Percentiles rank a stretch among this genome's conserved stretches.
These are phyloP conservation scores for Nanorana parkeri DNA, from an alignment of 2,113 vertebrate species.

Conservation along the genomic window DNA sequence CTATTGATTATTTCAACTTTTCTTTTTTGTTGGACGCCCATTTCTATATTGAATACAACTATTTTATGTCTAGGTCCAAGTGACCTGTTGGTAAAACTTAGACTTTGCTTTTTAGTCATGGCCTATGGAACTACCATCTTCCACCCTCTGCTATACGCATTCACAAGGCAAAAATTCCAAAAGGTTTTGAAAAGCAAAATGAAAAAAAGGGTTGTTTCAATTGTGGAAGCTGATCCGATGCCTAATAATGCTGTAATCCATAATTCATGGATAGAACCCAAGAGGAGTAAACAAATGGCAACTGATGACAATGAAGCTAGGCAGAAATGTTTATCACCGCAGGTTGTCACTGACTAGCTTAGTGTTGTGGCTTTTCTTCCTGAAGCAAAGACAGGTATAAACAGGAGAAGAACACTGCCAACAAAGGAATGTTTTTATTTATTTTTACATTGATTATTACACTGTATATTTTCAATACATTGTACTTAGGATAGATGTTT, in stretches of 20 bases:
- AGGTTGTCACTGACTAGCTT: slow-evolving; percentile 79
- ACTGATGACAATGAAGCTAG: slow-evolving; percentile 89
- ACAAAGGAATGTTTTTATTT: slow-evolving; percentile 70
- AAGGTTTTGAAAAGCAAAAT: slow-evolving; percentile 98
- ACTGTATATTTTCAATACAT: slow-evolving; percentile 74
- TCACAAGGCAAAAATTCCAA: slow-evolving; percentile 98
- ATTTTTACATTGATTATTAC: slow-evolving; percentile 74
- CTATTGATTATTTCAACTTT: slow-evolving; percentile 97
- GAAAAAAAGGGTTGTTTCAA: slow-evolving; percentile 98
- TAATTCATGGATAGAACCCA: slow-evolving; percentile 98
- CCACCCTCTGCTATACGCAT: slow-evolving; percentile 95
- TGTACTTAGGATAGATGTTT: slow-evolving; percentile 65
- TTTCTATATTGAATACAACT: slow-evolving; percentile 95
- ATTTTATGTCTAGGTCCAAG: slow-evolving; percentile 93
- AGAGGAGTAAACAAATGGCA: slow-evolving; percentile 92
- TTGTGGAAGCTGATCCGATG: slow-evolving; percentile 94
- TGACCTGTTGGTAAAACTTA: slow-evolving; percentile 89
- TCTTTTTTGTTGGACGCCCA: slow-evolving; percentile 97
- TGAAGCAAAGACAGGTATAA: slow-evolving; percentile 60
- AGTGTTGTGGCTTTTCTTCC: slow-evolving; percentile 55
- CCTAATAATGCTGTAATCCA: slow-evolving; percentile 96
- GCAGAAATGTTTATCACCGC: slow-evolving; percentile 91
- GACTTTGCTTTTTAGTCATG: slow-evolving; percentile 97
- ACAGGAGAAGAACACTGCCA: slow-evolving; percentile 69
- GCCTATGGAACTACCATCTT: slow-evolving; percentile 98